Conservation (phyloP, 2,888 invertebrate species). For the Hyppa rectilinea region DNA sequence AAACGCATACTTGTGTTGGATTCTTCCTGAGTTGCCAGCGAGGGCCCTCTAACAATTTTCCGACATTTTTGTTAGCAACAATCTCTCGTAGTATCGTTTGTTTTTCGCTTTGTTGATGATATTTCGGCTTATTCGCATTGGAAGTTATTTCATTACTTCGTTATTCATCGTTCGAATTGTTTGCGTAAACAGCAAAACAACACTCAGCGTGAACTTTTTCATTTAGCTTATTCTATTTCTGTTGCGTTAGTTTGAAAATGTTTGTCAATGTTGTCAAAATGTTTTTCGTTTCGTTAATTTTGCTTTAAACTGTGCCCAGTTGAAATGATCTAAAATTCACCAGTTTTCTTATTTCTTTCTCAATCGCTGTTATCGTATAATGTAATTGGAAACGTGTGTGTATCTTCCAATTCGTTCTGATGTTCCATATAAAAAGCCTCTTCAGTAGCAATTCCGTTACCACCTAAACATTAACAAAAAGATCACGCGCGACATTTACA, state of each 20-base stretch:
- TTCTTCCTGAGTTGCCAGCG: conserved; percentile 71
- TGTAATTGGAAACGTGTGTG: conserved; percentile 39
- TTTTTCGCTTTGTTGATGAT: conserved; percentile 82
- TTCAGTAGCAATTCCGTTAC: conserved; percentile 22
- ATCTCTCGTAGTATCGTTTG: conserved; percentile 75
- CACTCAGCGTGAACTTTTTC: conserved; percentile 68
- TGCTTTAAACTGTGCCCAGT: not conserved
- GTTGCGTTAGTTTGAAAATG: conserved; percentile 55
- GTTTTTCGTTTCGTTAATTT: not conserved
- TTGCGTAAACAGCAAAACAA: conserved; percentile 78
- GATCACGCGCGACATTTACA: conserved; percentile 45
- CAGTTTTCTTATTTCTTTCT: not conserved
- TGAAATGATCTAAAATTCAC: conserved; percentile 10
- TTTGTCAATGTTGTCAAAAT: conserved; percentile 55
- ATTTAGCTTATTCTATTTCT: conserved; percentile 64
- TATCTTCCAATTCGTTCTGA: conserved; percentile 26
- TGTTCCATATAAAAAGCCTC: conserved; percentile 26
- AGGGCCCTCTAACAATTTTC: conserved; percentile 68
- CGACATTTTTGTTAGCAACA: conserved; percentile 79
- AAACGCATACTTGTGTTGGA: conserved; percentile 75
- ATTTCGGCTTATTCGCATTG: conserved; percentile 79
- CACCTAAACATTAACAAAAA: conserved; percentile 46
- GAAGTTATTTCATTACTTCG: conserved; percentile 81
- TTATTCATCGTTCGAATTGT: conserved; percentile 78
- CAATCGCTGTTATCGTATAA: conserved; percentile 6